Evolutionary conservation across 2,888 invertebrate species (phyloP), one percentile per base, ranked within the genome.

Genomic region (Mythimna lalbum): DNA sequence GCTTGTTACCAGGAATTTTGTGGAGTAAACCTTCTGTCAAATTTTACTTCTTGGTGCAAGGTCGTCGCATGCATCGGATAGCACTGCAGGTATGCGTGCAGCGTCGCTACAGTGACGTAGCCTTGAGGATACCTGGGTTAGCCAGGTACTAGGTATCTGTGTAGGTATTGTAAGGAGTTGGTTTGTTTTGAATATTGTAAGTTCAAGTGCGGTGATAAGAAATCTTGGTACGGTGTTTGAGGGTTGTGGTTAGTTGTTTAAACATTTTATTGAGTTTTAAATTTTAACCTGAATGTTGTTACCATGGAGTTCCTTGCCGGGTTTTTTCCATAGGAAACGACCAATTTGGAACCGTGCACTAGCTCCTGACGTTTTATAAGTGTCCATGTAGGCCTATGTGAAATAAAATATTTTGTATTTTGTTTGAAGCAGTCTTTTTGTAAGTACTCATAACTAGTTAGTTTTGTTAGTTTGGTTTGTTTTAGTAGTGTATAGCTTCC

Each of bases 21-120:
- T 53, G 0, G 7, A 53, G 7, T 64, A 0, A 17, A 33, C n/a
- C 63, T 79, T 80, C 71, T 71, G 47, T 1, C 17, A 0, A 3
- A 0, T 5, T 0, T 12, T 17, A 6, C 14, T 33, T 39, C 4
- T 21, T 50, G 60, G 21, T 63, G 64, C 78, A 79, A 80, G 71
- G 68, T 80, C 80, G 80, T 79, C 55, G 80, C 80, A 80, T 79
- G 78, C 78, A 79, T 79, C 31, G 76, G 76, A 79, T 75, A 75
- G 71, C 76, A 76, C 68, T 79, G 80, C 80, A 76, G 78, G 65
- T 71, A 79, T 80, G 78, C 80, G 76, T 68, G 76, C 56, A 70
- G 60, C 71, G 68, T 65, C 19, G 68, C 71, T 60, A 50, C 55
- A 49, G 63, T 68, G 70, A 71, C 63, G 52, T 76, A 70, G 60